These are phyloP conservation scores for Tonatia bakeri DNA, from an alignment of 2,113 vertebrate species.

Conservation along the genomic window DNA sequence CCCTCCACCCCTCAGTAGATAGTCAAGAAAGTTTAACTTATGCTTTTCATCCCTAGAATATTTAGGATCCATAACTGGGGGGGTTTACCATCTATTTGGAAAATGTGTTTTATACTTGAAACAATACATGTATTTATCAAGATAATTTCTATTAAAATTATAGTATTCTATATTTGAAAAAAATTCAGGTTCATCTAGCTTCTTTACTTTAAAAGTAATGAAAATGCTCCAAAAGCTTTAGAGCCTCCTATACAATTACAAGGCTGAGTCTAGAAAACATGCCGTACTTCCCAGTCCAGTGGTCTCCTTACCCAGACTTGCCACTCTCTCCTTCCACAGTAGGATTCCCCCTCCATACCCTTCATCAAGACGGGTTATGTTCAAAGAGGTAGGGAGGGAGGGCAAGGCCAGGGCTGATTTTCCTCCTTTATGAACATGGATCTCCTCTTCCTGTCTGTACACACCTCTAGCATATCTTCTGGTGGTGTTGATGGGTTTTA, in stretches of 20 bases:
- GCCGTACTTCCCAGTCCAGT: rapidly evolving
- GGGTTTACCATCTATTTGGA: not conserved
- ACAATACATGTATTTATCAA: not conserved
- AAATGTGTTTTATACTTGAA: not conserved
- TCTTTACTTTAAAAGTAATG: not conserved
- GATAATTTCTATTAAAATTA: not conserved
- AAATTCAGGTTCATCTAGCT: not conserved
- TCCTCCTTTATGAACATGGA: not conserved
- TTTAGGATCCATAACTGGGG: not conserved
- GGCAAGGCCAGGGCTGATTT: not conserved
- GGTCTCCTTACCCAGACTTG: not conserved
- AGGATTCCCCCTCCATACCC: rapidly evolving
- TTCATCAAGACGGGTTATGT: not conserved
- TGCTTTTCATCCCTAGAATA: not conserved
- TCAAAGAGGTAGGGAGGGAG: not conserved
- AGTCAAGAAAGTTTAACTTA: not conserved
- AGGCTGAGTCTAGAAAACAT: not conserved
- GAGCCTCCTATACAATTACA: not conserved
- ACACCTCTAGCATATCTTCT: not conserved
- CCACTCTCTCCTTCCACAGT: not conserved
- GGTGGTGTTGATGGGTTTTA: not conserved
- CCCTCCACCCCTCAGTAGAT: not conserved
- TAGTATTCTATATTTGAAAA: not conserved
- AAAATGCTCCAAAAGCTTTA: not conserved
- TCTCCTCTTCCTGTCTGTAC: not conserved